A percentile compares a stretch with the other conserved stretches of the same genome.
These are phyloP conservation scores for Centruroides vittatus DNA, from an alignment of 1,140 invertebrate genomes.

Conservation along the genomic window DNA sequence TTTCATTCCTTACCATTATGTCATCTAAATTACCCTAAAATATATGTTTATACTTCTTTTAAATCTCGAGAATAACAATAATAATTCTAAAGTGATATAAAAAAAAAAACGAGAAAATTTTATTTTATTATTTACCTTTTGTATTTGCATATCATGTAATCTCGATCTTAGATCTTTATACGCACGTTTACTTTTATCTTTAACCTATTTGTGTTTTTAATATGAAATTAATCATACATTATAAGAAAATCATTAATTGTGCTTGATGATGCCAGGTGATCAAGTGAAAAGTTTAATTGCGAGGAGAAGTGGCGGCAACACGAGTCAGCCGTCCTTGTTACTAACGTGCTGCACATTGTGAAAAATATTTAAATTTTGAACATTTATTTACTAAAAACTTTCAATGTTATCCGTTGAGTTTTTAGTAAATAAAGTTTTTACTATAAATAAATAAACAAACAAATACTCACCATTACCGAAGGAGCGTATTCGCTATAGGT, in stretches of 20 bases:
- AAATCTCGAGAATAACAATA: neutral
- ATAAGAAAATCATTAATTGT: no score
- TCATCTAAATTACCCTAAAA: slow-evolving; percentile 12
- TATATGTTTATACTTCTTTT: neutral
- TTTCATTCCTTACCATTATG: slow-evolving; percentile 5
- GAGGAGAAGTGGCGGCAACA: neutral
- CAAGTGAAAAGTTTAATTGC: neutral
- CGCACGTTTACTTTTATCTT: slow-evolving; percentile 56
- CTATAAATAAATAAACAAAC: no score
- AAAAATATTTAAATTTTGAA: no score
- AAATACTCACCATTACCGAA: no score
- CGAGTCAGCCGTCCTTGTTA: no score
- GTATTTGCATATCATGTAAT: slow-evolving; percentile 34
- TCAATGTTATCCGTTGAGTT: no score
- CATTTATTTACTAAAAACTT: no score
- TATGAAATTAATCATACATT: neutral
- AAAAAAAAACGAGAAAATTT: neutral
- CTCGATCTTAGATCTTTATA: slow-evolving; percentile 55
- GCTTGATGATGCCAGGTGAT: neutral
- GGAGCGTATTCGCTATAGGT: no score
- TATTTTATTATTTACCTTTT: neutral
- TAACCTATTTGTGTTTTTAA: slow-evolving; percentile 41
- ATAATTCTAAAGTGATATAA: neutral
- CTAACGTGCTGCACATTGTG: no score
- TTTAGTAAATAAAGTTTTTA: no score